These are phyloP conservation scores for Diachasmimorpha longicaudata DNA, from an alignment of 1,140 invertebrate species.

Conservation along the genomic window DNA sequence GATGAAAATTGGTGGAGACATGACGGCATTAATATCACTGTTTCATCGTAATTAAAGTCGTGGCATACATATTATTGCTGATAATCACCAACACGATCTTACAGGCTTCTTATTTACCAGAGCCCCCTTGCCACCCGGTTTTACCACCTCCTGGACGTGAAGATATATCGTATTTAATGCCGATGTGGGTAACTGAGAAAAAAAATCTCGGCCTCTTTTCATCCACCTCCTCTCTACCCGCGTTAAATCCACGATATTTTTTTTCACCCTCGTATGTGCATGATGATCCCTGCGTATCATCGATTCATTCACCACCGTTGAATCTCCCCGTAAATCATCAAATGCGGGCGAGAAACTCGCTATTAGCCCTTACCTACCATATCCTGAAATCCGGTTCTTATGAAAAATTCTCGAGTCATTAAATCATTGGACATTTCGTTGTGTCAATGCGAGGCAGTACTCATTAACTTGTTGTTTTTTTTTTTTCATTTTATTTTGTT, in stretches of 20 bases:
- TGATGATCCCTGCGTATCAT: background rate
- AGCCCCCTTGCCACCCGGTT: constrained; percentile 6
- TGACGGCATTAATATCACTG: background rate
- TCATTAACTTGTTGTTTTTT: background rate
- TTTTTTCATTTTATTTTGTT: background rate
- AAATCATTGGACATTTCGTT: constrained; percentile 22
- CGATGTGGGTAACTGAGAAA: background rate
- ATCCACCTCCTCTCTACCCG: background rate
- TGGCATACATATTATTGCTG: constrained; percentile 40
- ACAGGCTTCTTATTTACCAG: background rate
- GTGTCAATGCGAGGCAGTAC: background rate
- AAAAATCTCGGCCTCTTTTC: constrained; percentile 2
- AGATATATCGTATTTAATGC: constrained; percentile 28
- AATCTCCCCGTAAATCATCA: constrained; percentile 27
- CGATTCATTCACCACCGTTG: constrained; percentile 20
- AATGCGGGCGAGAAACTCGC: background rate
- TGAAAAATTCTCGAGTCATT: constrained; percentile 30
- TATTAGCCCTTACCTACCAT: background rate
- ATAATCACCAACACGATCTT: constrained; percentile 46
- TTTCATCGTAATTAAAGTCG: constrained; percentile 38
- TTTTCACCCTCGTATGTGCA: background rate
- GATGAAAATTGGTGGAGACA: background rate
- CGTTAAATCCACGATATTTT: constrained; percentile 6
- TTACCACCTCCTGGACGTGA: constrained; percentile 27
- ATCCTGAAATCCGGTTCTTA: constrained; percentile 12